Evolutionary conservation across 2,888 invertebrate genomes (phyloP), one percentile per base, ranked within the genome.

Genomic region (Drosophila cognata): DNA sequence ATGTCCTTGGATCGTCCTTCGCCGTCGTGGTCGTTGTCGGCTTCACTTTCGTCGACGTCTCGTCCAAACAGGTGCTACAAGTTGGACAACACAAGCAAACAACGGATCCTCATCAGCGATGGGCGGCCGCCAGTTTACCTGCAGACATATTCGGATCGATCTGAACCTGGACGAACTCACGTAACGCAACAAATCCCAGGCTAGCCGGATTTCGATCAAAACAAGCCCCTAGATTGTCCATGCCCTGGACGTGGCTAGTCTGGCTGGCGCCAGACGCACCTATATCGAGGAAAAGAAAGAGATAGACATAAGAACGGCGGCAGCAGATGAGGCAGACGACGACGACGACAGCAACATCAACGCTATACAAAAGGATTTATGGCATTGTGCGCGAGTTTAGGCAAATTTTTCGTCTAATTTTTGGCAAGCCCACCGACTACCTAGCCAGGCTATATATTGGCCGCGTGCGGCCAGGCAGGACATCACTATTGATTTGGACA

Each of bases 171-270:
- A 53, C 48, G 64, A 60, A 55, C 72, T 83, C 84, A 76, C 86
- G 77, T 82, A 86, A 86, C 70, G 70, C 66, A 46, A 46, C 77
- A 80, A 84, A 82, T 85, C 71, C 75, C 33, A 70, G 79, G 79
- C 83, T 71, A 72, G 74, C 79, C 72, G 84, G 86, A 86, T 86
- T 86, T 73, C 70, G 85, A 87, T 86, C 84, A 83, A 83, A 87
- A 73, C 85, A 77, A 86, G 85, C 85, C 88, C 64, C 82, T 84
- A 85, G 84, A 87, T 85, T 75, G 83, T 66, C 77, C 81, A 63
- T 79, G 77, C 60, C 57, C 63, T 51, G 51, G 55, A 72, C 77
- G 56, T 71, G 85, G 82, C 87, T 83, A 80, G 87, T 84, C 87
- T 52, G 38, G 36, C 46, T 59, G 77, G 72, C 52, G 79, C 77